Conservation (phyloP, 2,797 vertebrate genomes). For the Allobates femoralis region DNA sequence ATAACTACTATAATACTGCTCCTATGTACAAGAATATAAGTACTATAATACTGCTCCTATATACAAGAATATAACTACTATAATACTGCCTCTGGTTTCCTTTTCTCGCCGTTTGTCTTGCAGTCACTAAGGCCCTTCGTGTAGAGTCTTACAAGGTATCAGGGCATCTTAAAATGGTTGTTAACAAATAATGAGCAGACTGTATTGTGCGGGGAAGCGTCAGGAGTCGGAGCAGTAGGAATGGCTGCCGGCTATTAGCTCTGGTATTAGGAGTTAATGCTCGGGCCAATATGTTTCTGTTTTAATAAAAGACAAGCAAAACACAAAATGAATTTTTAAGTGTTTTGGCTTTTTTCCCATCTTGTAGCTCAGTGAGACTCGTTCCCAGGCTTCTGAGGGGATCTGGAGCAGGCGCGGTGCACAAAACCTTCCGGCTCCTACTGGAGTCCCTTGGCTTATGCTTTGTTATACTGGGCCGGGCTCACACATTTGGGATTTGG, state of each 20-base stretch:
- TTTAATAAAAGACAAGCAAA: constrained; percentile 24
- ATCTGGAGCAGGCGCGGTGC: not conserved
- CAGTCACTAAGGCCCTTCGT: not conserved
- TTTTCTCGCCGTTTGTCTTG: not conserved
- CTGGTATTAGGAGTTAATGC: constrained; percentile 6
- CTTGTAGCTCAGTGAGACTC: constrained; percentile 7
- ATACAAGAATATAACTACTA: constrained; percentile 19
- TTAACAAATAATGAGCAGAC: not conserved
- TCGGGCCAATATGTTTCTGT: constrained; percentile 15
- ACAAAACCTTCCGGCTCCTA: not conserved
- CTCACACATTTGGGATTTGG: too few species aligned
- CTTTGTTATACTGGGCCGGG: too few species aligned
- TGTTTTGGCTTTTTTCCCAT: constrained; percentile 14
- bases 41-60: constrained; percentile 8
- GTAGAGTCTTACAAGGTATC: not conserved
- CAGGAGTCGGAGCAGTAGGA: not conserved
- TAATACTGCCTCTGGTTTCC: not conserved
- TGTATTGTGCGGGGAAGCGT: not conserved
- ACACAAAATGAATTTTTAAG: constrained; percentile 19
- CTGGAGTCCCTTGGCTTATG: not conserved
- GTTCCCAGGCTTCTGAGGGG: constrained; percentile 4
- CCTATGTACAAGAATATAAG: constrained; percentile 13
- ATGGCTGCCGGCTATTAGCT: not conserved
- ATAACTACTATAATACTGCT: constrained; percentile 10
- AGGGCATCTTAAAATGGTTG: not conserved